Evolutionary conservation across 2,113 vertebrate species (phyloP).

Genomic region (Alces alces): DNA sequence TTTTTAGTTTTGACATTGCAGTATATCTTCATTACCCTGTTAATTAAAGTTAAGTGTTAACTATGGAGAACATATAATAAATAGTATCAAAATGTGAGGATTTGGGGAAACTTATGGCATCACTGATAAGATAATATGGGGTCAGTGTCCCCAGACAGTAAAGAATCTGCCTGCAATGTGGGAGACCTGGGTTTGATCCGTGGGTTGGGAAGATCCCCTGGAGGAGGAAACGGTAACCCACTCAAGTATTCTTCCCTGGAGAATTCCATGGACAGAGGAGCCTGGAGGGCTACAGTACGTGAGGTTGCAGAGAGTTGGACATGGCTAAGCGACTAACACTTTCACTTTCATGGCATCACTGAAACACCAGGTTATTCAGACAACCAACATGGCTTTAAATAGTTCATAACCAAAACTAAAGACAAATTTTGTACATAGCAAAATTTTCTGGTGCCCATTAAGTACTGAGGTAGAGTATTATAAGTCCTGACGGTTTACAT

Average conservation of each 20-base stretch:
- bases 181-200: background rate
- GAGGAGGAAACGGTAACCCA: background rate
- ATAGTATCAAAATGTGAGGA: background rate
- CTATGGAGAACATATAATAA: background rate
- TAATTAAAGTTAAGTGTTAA: background rate
- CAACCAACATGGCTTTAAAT: background rate
- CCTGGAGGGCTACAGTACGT: background rate
- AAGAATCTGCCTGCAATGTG: background rate
- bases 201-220: background rate
- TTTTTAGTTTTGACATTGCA: background rate
- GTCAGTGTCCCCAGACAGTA: background rate
- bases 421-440: background rate
- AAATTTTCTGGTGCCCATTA: background rate
- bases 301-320: background rate
- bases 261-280: rapidly evolving
- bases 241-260: background rate
- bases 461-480: background rate
- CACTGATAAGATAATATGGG: background rate
- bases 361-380: background rate
- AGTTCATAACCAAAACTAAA: background rate
- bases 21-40: constrained; percentile 28
- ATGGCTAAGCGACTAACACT: background rate
- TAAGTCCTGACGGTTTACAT: background rate
- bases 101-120: background rate
- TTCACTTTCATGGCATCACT: background rate